Base-by-base conservation (phyloP, 2,888 invertebrate species). In the Spisula subtruncata region DNA sequence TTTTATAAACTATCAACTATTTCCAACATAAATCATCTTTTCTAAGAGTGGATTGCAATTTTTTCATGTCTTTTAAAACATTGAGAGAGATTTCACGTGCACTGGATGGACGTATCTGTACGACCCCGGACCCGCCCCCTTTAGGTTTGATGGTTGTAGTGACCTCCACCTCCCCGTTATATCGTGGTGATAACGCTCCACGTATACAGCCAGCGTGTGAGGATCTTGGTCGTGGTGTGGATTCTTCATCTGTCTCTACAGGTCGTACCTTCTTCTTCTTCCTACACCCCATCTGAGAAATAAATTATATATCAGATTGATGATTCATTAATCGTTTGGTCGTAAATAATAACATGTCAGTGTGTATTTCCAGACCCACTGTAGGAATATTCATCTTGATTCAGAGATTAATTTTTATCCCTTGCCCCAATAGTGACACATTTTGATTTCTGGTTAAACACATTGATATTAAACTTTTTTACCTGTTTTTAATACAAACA, bases 21-120 rank as follows among this genome's bases (percentile, higher is more conserved):
- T 96, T 96, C 96, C 96, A 96, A 81, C 93, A 92, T n/a, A 96
- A 75, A 89, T 96, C 96, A 90, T 96, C 96, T 90, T 95, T 95
- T 51, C 96, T 90, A 86, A 96, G 90, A 8, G 96, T 96, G 25
- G 95, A 94, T 92, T 96, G 96, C 86, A 96, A 94, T 90, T 96
- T 96, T 90, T 94, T 96, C 93, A 96, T 95, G 92, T 96, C 96
- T 90, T 94, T 95, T 48, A 96, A 93, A 79, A 96, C 95, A 85
- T 94, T 95, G 18, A 96, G 91, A 48, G 95, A 93, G 54, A 93
- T 93, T 46, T 93, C 91, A 10, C 91, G 88, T 16, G 93, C 93
- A 91, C 94, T 93, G 18, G 93, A 81, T 5, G 93, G 93, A 32
- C 92, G 83, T 32, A 94, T 92, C 20, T 92, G 91, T 16, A 94